These are phyloP conservation scores for Macrophya annulata DNA, from an alignment of 2,888 invertebrate species.

Conservation along the genomic window DNA sequence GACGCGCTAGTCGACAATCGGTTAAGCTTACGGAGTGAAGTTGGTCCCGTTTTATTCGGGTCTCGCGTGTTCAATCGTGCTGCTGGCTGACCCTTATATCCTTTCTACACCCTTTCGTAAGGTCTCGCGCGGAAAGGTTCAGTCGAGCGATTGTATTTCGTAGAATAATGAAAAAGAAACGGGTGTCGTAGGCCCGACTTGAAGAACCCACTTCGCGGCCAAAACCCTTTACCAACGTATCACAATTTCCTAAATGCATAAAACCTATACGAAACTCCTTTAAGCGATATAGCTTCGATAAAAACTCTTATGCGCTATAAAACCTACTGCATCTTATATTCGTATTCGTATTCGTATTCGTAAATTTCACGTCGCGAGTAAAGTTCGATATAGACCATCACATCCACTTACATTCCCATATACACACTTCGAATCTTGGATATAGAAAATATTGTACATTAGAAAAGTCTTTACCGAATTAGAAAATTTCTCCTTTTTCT, in stretches of 20 bases:
- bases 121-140: conserved; percentile 25
- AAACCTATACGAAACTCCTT: not conserved
- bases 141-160: conserved; percentile 40
- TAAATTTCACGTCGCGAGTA: not conserved
- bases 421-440: not conserved
- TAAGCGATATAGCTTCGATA: not conserved
- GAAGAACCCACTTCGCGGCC: conserved; percentile 2
- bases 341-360: not conserved
- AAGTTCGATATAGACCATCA: not conserved
- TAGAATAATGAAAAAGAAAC: conserved; percentile 21
- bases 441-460: not conserved
- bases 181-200: not conserved
- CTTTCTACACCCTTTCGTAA: conserved; percentile 23
- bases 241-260: conserved; percentile 48
- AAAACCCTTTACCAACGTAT: conserved; percentile 10
- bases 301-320: not conserved
- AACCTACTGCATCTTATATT: conserved; percentile 18
- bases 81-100: conserved; percentile 33
- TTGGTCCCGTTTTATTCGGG: conserved; percentile 24
- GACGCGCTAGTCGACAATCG: not conserved
- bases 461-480: not conserved
- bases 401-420: not conserved
- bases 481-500: not conserved
- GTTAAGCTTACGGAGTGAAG: conserved; percentile 29
- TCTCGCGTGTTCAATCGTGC: conserved; percentile 25